Evolutionary conservation across 2,797 vertebrate species (phyloP).

Genomic region (Buceros bicornis): DNA sequence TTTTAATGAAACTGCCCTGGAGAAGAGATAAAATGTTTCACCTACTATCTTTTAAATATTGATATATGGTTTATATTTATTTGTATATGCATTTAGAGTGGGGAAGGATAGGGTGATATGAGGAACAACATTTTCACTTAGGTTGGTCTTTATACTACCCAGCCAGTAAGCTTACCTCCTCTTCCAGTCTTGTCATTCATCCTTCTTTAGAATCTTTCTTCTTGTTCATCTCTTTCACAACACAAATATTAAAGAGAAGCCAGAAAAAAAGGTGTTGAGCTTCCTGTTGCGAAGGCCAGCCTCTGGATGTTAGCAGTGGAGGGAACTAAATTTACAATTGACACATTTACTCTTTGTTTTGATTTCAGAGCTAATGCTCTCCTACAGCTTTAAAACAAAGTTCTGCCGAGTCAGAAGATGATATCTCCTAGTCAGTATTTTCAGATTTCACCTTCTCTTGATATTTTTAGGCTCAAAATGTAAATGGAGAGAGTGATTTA

Average conservation of each 20-base stretch:
- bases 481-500: neutral
- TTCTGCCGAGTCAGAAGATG: neutral
- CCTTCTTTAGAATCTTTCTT: neutral
- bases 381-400: neutral
- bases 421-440: neutral
- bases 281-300: neutral
- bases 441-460: neutral
- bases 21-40: neutral
- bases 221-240: neutral
- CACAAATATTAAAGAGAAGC: neutral
- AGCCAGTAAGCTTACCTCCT: neutral
- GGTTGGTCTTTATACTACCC: neutral
- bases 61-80: neutral
- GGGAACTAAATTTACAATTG: neutral
- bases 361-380: neutral
- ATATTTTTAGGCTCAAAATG: neutral
- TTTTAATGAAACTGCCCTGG: neutral
- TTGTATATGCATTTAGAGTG: neutral
- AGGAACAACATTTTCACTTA: neutral
- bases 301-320: neutral
- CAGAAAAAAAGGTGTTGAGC: neutral
- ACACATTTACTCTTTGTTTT: neutral
- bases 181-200: neutral
- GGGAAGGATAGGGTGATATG: neutral
- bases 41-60: neutral